phyloP scores from a whole-genome alignment of 2,888 invertebrate genomes.

The Philhelius pedissequus region DNA sequence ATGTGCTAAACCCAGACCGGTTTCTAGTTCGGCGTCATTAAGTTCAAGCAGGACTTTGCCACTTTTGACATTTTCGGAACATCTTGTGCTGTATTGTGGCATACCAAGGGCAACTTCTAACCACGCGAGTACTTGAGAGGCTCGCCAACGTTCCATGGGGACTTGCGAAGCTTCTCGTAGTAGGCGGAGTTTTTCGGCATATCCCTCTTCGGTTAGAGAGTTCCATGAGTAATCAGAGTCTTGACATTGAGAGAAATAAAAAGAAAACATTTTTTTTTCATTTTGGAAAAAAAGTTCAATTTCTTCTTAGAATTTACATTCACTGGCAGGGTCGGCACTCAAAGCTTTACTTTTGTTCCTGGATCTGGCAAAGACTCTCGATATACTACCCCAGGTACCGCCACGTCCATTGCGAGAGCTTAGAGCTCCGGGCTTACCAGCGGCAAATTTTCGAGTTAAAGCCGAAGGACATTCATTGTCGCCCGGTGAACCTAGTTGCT shows the following conservation, averaged over 20 bases:
- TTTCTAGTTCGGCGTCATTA: conserved; percentile 93
- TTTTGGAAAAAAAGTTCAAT: not conserved
- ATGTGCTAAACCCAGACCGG: conserved; percentile 93
- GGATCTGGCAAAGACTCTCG: conserved; percentile 91
- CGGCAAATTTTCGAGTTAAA: conserved; percentile 78
- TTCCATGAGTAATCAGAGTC: conserved; percentile 78
- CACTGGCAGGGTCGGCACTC: conserved; percentile 79
- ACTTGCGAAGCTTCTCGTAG: conserved; percentile 90
- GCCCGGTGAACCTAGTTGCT: conserved; percentile 90
- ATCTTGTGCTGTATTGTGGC: conserved; percentile 94
- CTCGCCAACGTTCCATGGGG: conserved; percentile 94
- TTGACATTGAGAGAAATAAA: conserved; percentile 28
- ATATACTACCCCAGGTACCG: conserved; percentile 93
- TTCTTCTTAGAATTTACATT: conserved; percentile 79
- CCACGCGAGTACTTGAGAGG: conserved; percentile 96
- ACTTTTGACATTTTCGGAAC: conserved; percentile 96
- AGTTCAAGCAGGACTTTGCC: conserved; percentile 96
- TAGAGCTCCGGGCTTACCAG: conserved; percentile 77
- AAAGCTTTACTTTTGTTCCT: conserved; percentile 88
- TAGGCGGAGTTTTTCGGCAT: conserved; percentile 77
- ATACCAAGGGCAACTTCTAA: conserved; percentile 95
- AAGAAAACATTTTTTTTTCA: not conserved
- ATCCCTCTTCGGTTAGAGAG: conserved; percentile 78
- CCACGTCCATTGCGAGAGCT: conserved; percentile 83
- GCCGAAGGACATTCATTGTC: conserved; percentile 84